Conservation (phyloP, 2,888 invertebrate species). For the Microchrysa polita region DNA sequence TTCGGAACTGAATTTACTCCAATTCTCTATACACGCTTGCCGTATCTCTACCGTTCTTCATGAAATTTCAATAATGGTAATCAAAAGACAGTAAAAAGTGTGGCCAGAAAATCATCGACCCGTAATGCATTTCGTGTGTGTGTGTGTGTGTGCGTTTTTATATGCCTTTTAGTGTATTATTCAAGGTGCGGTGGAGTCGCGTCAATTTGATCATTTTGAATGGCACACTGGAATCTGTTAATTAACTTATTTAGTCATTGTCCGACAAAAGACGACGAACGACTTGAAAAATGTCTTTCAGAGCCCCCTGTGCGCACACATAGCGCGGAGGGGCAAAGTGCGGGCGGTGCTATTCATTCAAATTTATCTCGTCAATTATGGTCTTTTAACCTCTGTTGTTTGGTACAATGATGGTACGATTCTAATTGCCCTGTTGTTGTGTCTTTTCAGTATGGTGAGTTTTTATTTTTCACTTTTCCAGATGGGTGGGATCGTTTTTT, state of each 20-base stretch:
- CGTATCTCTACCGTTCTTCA: background rate
- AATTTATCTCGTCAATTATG: constrained; percentile 33
- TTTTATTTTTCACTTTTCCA: constrained; percentile 21
- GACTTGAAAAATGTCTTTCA: constrained; percentile 34
- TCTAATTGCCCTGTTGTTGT: constrained; percentile 39
- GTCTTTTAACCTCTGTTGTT: constrained; percentile 19
- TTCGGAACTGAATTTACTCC: too few relatives aligned
- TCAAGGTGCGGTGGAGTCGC: constrained; percentile 34
- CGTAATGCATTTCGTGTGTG: constrained; percentile 42
- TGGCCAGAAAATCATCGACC: constrained; percentile 33
- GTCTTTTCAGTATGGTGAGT: background rate
- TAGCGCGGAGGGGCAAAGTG: too few relatives aligned
- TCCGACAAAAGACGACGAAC: constrained; percentile 28
- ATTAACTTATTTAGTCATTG: constrained; percentile 38
- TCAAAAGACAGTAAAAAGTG: constrained; percentile 11
- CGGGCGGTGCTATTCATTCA: constrained; percentile 24
- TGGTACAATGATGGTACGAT: too few relatives aligned
- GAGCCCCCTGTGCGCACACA: too few relatives aligned
- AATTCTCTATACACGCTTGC: too few relatives aligned
- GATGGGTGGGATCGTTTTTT: constrained; percentile 25
- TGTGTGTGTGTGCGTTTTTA: too few relatives aligned
- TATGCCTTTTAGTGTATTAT: constrained; percentile 23
- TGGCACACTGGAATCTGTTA: constrained; percentile 28
- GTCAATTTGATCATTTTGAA: constrained; percentile 26
- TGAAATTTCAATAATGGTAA: constrained; percentile 26